Evolutionary conservation across 2,113 vertebrate species (phyloP).

Genomic region (Pionites leucogaster): DNA sequence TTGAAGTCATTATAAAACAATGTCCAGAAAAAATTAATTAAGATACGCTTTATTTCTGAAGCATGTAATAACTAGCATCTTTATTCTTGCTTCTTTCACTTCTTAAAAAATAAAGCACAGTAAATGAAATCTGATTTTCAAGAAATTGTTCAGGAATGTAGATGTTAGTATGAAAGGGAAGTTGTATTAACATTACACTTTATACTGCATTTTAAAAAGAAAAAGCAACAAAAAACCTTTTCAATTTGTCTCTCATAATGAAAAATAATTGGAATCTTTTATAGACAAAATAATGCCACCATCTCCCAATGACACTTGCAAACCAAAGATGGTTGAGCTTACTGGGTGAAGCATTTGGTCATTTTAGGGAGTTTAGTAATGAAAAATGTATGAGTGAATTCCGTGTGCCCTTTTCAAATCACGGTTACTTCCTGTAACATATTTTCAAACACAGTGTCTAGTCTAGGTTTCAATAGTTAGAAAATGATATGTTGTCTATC

Average conservation of each 20-base stretch:
- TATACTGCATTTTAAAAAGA: background rate
- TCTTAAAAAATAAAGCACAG: background rate
- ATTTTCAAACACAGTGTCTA: background rate
- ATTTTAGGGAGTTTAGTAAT: background rate
- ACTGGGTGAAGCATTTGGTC: background rate
- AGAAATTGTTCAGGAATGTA: background rate
- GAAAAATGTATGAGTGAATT: background rate
- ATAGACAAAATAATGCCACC: background rate
- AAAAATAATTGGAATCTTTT: background rate
- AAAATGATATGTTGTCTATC: background rate
- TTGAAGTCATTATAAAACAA: background rate
- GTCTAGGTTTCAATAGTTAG: background rate
- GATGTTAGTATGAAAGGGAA: background rate
- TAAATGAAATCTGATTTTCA: conserved; percentile 12
- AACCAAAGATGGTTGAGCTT: background rate
- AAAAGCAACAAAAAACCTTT: background rate
- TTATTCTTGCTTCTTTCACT: background rate
- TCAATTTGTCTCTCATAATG: background rate
- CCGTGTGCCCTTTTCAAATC: background rate
- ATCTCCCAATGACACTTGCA: background rate
- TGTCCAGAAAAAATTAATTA: background rate
- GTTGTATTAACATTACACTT: background rate
- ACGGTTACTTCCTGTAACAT: background rate
- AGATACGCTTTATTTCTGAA: background rate
- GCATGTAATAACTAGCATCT: background rate